phyloP scores from a whole-genome alignment of 2,113 vertebrate species.

The Steatornis caripensis region DNA sequence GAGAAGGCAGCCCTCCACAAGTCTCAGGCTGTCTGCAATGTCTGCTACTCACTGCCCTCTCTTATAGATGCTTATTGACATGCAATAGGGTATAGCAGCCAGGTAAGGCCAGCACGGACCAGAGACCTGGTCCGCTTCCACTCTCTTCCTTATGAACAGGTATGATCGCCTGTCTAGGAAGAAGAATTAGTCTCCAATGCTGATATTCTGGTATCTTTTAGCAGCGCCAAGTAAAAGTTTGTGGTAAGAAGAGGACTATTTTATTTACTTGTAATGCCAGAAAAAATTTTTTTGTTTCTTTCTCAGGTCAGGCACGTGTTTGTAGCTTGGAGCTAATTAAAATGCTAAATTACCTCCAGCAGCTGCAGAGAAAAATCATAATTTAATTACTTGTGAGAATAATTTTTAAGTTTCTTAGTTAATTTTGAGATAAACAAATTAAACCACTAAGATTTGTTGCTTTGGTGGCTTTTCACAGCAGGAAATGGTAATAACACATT shows the following conservation, averaged over 20 bases:
- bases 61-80: neutral
- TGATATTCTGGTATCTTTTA: neutral
- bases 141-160: neutral
- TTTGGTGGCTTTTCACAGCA: constrained; percentile 12
- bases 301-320: neutral
- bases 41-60: neutral
- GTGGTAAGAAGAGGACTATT: neutral
- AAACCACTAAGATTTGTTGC: neutral
- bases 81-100: neutral
- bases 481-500: constrained; percentile 23
- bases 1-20: neutral
- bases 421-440: neutral
- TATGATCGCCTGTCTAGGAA: fast-evolving
- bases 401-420: neutral
- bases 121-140: neutral
- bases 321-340: constrained; percentile 16
- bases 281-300: neutral
- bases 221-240: neutral
- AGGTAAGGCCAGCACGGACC: neutral
- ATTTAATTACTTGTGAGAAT: neutral
- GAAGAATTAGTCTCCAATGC: neutral
- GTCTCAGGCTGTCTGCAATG: neutral
- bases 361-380: neutral
- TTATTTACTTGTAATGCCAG: neutral
- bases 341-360: neutral